Evolutionary conservation across 2,888 invertebrate genomes (phyloP), one percentile per base, ranked within the genome.

Genomic region (Latheticus oryzae): DNA sequence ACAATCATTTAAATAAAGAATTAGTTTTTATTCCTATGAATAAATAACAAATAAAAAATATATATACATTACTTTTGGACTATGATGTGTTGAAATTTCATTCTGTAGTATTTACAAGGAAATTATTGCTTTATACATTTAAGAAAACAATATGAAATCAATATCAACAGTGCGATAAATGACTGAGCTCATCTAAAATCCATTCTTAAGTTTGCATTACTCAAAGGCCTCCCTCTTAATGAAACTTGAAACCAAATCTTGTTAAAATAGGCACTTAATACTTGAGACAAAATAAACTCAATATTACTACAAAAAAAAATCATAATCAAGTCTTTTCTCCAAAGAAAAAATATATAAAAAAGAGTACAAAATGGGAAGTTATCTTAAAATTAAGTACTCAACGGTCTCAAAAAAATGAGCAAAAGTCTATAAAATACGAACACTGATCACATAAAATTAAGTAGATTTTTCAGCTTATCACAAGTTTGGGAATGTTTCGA

Each of bases 401-500:
- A 51, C 15, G 32, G 8, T 8, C 19, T 53, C 24, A 42, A 33
- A 53, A 53, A 42, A 53, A 33, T 53, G 53, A 43, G 43, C 42
- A 35, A 43, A 45, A 24, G 43, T 54, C 45, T 54, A 24, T 54
- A 35, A 53, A 54, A 54, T 54, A 54, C 30, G 37, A 54, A 54
- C 53, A 54, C 53, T 37, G 13, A 54, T 54, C 53, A 54, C 53
- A 54, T 50, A 16, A 38, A 50, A 38, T 52, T 52, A 52, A 52
- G 52, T 52, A 54, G 37, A 43, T 13, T 5, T 9, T 48, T 45
- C 11, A n/a, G 19, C 19, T 52, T 56, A 56, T 56, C 56, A 56
- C 56, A 56, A 56, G 40, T 50, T 37, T 57, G 57, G n/a, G 57
- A 57, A 57, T 57, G 57, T 56, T n/a, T n/a, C n/a, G n/a, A n/a